Evolutionary conservation across 2,113 vertebrate genomes (phyloP), one percentile per base, ranked within the genome.

Genomic region (Chloebia gouldiae): DNA sequence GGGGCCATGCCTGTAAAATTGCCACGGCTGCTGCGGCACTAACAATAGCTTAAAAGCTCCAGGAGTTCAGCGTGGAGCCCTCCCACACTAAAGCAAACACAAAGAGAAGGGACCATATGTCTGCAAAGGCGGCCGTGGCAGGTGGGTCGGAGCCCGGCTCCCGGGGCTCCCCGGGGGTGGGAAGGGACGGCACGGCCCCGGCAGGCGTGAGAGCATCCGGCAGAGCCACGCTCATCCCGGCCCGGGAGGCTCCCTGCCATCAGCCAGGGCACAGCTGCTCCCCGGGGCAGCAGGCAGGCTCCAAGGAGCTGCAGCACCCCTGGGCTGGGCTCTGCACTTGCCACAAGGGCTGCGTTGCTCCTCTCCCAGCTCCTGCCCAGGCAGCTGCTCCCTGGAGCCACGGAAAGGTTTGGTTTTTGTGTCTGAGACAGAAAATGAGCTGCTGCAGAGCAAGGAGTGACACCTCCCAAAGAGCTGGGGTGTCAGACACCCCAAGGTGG

Each of bases 131-230:
- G 4, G 92, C 83, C 17, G 7, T 2, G 59, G 16, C 92, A 95
- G 95, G 95, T 96, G 95, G 95, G 92, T 42, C 10, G 2, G 88
- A 72, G 82, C 88, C 77, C 11, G 28, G 93, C 90, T 86, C 90
- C 61, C 45, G 5, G 44, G 89, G 89, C 93, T 83, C 86, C 94
- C 95, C 5, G 64, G 93, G 93, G 95, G 35, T 95, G 95, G 90
- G 94, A 95, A 96, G 94, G 95, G 93, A 90, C 93, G 85, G 82
- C 69, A 61, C 53, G 1, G 91, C 91, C 68, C 84, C 39, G 2
- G 57, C 81, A 70, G 92, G 88, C 88, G 95, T 95, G 96, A 95
- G 95, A 96, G 93, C 92, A 95, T 94, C 96, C 88, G 88, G 92
- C 84, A 35, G 8, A 33, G 91, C 82, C 18, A 15, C 54, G 3